A percentile compares a stretch with the other conserved stretches of the same genome.
These are phyloP conservation scores for Agrotis puta DNA, from an alignment of 2,888 invertebrate species.

Conservation along the genomic window DNA sequence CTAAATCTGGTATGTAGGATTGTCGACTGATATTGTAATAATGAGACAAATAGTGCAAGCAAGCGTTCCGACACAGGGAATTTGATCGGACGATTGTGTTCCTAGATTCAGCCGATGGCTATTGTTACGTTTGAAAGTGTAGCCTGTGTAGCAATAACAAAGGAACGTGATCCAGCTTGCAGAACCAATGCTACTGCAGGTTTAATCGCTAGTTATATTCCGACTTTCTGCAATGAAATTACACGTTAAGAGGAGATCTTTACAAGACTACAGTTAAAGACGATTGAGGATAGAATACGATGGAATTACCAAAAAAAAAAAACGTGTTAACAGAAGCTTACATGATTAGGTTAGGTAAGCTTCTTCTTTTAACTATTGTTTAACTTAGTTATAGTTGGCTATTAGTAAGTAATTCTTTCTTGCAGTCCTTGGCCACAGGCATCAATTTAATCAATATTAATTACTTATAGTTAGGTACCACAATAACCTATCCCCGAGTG, in stretches of 20 bases:
- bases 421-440: background rate
- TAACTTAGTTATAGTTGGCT: background rate
- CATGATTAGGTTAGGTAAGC: background rate
- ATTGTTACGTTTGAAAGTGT: conserved; percentile 1
- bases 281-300: background rate
- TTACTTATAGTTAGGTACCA: background rate
- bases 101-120: background rate
- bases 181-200: background rate
- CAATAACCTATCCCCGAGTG: background rate
- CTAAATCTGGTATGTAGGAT: background rate
- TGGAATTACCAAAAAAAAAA: background rate
- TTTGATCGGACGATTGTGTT: background rate
- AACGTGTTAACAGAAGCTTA: background rate
- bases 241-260: too few species aligned
- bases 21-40: background rate
- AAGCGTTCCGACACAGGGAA: background rate
- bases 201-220: background rate
- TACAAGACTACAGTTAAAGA: too few species aligned
- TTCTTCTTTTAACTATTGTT: background rate
- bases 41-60: background rate
- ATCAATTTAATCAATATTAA: background rate
- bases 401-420: background rate
- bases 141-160: background rate
- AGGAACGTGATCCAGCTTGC: background rate
- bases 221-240: background rate